Evolutionary conservation across 64 coral and sea anemone species (phyloP), one percentile per base, ranked within the genome.

Genomic region (Porites australiensis): DNA sequence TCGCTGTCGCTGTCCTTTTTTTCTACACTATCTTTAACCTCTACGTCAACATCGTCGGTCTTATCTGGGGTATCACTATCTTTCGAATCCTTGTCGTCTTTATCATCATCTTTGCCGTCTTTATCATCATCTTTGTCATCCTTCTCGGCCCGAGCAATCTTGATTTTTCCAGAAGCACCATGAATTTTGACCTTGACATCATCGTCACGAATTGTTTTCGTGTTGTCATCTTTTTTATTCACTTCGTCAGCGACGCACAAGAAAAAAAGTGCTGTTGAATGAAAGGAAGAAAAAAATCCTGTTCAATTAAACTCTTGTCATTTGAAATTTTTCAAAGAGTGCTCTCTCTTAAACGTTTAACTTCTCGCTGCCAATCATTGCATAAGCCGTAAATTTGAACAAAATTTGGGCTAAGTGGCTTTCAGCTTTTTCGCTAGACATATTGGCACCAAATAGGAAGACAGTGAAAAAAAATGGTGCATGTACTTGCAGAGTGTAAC

Each of bases 51-150:
- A 22, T 50, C 52, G 47, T 64, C 54, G 0, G 37, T 57, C 1
- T 13, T 14, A 22, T 80, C 77, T 27, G 23, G 37, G 10, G 37
- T 79, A 20, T 79, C 77, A 16, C 6, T 8, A 7, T 18, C 66
- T 21, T 70, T 7, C 7, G 7, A 12, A 57, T 57, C 54, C 44
- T 13, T 37, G 6, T 19, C 54, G n/a, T 79, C 77, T 57, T 79
- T 60, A 18, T 22, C 21, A 55, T 60, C 77, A 60, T 60, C 77
- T 1, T 14, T 60, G 20, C 60, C 77, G 21, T 43, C 22, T 21
- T 53, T 60, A 60, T 59, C 77, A 23, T 78, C 76, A 57, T 82
- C 78, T 44, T 82, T 82, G 55, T 82, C 79, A 4, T 82, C 79
- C 11, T 75, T 50, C 44, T 82, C 79, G 15, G 22, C 7, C 3